phyloP scores from a whole-genome alignment of 2,797 vertebrate genomes.

The Halcyon chelicuti region DNA sequence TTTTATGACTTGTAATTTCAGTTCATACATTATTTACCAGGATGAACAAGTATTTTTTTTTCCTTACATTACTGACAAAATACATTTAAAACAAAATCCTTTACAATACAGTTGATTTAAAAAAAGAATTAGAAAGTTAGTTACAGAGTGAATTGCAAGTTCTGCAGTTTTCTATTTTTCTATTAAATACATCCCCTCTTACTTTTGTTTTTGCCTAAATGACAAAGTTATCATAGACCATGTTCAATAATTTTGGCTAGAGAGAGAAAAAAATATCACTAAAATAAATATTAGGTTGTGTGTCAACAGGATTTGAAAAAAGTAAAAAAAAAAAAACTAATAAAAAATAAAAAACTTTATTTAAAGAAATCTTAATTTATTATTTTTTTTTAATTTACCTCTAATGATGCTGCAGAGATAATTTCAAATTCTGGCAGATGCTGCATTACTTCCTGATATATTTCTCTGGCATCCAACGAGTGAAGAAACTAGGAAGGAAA shows the following conservation, averaged over 20 bases:
- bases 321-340: accelerated
- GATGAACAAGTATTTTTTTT: not conserved
- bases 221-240: not conserved
- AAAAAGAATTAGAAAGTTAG: not conserved
- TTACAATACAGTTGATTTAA: not conserved
- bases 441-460: constrained; percentile 89
- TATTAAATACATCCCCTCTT: not conserved
- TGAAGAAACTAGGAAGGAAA: constrained; percentile 85
- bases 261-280: not conserved
- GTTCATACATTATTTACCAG: not conserved
- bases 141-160: not conserved
- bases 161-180: not conserved
- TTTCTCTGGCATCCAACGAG: constrained; percentile 92
- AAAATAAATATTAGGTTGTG: not conserved
- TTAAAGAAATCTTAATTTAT: not conserved
- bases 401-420: constrained; percentile 82
- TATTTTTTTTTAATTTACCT: constrained; percentile 78
- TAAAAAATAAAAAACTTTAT: not conserved
- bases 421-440: constrained; percentile 90
- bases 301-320: not conserved
- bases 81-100: not conserved
- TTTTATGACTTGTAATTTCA: not conserved
- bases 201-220: not conserved
- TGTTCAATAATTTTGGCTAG: not conserved
- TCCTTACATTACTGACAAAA: not conserved